A percentile compares a stretch with the other conserved stretches of the same genome.
phyloP scores from a whole-genome alignment of 2,888 invertebrate genomes.

The Eupithecia vulgata region DNA sequence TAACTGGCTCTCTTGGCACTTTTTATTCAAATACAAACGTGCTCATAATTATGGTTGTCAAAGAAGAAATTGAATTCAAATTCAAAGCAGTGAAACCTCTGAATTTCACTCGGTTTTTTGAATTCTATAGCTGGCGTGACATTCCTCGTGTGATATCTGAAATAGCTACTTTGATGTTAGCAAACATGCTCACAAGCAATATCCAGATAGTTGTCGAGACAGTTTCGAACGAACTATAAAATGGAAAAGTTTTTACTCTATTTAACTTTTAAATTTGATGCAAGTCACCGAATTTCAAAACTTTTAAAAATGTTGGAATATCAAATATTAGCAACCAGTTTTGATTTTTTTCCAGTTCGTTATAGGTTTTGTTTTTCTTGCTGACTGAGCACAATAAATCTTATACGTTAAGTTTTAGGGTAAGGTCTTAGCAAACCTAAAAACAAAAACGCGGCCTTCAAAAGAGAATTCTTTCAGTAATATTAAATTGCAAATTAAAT shows the following conservation, averaged over 20 bases:
- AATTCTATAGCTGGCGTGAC: not conserved
- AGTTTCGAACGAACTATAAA: constrained; percentile 27
- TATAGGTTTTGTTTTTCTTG: not conserved
- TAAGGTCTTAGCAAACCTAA: too few species aligned
- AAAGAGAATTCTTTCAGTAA: not conserved
- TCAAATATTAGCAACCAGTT: too few species aligned
- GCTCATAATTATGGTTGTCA: not conserved
- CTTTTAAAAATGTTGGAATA: not conserved
- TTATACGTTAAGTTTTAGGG: too few species aligned
- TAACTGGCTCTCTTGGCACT: not conserved
- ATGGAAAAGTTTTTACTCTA: constrained; percentile 11
- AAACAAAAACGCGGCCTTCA: too few species aligned
- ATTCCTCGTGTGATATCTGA: constrained; percentile 24
- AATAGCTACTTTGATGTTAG: constrained; percentile 35
- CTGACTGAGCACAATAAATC: too few species aligned
- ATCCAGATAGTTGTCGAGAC: constrained; percentile 27
- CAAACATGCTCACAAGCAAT: constrained; percentile 32
- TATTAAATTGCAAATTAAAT: not conserved
- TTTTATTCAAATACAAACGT: not conserved
- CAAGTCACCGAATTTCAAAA: not conserved
- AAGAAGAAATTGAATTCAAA: not conserved
- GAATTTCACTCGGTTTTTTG: not conserved
- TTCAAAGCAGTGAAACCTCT: not conserved
- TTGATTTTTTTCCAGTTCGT: too few species aligned
- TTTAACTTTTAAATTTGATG: constrained; percentile 9